Conservation (phyloP, 2,113 vertebrate genomes). For the Pan troglodytes region NHGRI_mPanTro3-v2.1_pri NC_072421.2:97936001-97936500, state of each 20-base stretch:
- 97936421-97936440: constrained; percentile 41
- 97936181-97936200: constrained; percentile 41
- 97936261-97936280: constrained; percentile 13
- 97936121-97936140: constrained; percentile 19
- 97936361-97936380: constrained; percentile 44
- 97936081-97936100: background rate
- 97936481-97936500: constrained; percentile 16
- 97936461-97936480: background rate
- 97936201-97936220: background rate
- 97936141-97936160: constrained; percentile 13
- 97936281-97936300: background rate
- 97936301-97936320: constrained; percentile 40
- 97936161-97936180: background rate
- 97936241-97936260: background rate
- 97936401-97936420: constrained; percentile 23
- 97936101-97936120: background rate
- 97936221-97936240: background rate
- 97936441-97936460: constrained; percentile 40
- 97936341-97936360: background rate
- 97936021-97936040: constrained; percentile 26
- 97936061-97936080: constrained; percentile 3
- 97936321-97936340: background rate
- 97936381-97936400: background rate
- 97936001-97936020: background rate
- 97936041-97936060: constrained; percentile 3